These are phyloP conservation scores for Lutjanus erythropterus DNA, from an alignment of 2,113 vertebrate genomes.

Conservation along the genomic window DNA sequence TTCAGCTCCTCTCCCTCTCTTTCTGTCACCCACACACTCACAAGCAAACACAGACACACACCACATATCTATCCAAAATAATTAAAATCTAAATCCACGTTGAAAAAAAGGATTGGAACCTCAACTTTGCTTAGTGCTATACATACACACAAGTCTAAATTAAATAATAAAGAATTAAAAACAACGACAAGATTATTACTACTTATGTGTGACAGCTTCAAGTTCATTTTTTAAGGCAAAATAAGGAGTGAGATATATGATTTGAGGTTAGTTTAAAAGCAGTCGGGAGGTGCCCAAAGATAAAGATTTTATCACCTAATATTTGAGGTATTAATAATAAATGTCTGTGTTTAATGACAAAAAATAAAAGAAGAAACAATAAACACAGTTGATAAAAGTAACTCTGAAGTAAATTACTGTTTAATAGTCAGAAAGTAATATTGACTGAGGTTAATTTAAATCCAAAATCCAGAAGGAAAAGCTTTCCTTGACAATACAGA, in stretches of 20 bases:
- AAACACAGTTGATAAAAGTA: background rate
- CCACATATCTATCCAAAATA: slow-evolving; percentile 31
- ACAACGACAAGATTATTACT: slow-evolving; percentile 1
- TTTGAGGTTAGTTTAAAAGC: background rate
- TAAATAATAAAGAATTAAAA: slow-evolving; percentile 14
- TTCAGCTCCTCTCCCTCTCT: slow-evolving; percentile 58
- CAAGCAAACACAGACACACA: slow-evolving; percentile 34
- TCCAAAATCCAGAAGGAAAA: slow-evolving; percentile 7
- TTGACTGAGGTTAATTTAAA: slow-evolving; percentile 26
- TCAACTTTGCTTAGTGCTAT: background rate
- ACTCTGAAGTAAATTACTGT: background rate
- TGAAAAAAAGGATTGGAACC: slow-evolving; percentile 3
- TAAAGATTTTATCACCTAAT: background rate
- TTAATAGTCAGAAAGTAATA: background rate
- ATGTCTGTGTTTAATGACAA: slow-evolving; percentile 13
- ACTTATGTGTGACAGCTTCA: background rate
- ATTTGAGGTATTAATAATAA: slow-evolving; percentile 13
- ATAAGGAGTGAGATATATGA: background rate
- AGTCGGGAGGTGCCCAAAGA: background rate
- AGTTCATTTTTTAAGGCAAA: background rate
- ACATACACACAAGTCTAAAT: background rate
- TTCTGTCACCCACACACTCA: slow-evolving; percentile 46
- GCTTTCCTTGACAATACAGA: slow-evolving; percentile 35
- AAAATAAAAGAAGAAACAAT: background rate
- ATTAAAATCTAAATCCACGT: slow-evolving; percentile 25